Base-by-base conservation (phyloP, 2,113 vertebrate species). In the Myxocyprinus asiaticus region DNA sequence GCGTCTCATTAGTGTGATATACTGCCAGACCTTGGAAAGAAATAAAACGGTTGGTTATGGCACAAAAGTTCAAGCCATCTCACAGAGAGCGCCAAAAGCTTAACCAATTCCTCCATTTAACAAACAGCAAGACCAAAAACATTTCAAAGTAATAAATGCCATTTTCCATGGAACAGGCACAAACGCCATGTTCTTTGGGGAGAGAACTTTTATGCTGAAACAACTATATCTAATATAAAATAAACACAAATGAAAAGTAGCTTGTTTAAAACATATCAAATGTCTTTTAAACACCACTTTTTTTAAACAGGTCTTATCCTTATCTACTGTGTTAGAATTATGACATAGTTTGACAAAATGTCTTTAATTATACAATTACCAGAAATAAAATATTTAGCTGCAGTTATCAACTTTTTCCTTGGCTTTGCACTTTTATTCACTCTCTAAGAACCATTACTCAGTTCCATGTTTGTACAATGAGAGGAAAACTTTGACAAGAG, bases 1-100 rank as follows among this genome's bases (percentile, higher is more conserved):
- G n/a, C 96, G 90, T 5, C 96, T 92, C 97, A 99, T 99, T 87
- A 99, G 76, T 11, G 97, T 99, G 73, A 99, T 98, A 82, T 99
- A 99, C 5, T 99, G 98, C 98, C 97, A 99, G 74, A 99, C 98
- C 98, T 99, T 75, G 4, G 69, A 76, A 78, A 1, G 1, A 14
- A 50, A 66, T 14, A 65, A 59, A 51, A 42, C 43, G 22, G 65
- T 42, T 63, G 6, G 12, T 47, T 53, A 47, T 63, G 42, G 17
- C 11, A 17, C 10, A 12, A 53, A 58, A 4, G 1, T 44, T 33
- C 22, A 33, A 33, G 22, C 22, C 22, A 33, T 33, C 22, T 33
- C 22, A 33, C 22, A 33, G 22, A 33, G 22, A 33, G 22, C 22
- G 3, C 22, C 22, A 33, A 33, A 33, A 33, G 22, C 22, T 33